These are phyloP conservation scores for Dunckerocampus dactyliophorus DNA, from an alignment of 2,113 vertebrate species.

Conservation along the genomic window DNA sequence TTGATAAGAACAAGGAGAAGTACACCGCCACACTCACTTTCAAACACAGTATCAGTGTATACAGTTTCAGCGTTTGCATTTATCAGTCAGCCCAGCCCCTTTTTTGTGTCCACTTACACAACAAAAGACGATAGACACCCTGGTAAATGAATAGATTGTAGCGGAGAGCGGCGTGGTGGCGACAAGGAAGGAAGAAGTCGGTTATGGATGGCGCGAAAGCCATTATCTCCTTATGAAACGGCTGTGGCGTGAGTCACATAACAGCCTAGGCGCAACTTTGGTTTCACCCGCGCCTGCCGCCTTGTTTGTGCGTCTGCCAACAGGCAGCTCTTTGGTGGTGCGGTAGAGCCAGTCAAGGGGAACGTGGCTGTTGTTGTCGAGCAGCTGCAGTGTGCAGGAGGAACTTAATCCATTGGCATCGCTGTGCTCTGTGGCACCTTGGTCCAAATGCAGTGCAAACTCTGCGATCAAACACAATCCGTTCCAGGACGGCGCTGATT, in stretches of 20 bases:
- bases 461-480: neutral
- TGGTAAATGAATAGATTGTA: constrained; percentile 27
- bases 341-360: constrained; percentile 7
- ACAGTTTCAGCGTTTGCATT: constrained; percentile 51
- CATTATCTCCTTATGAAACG: constrained; percentile 43
- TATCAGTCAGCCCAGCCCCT: constrained; percentile 23
- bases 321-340: constrained; percentile 21
- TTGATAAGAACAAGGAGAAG: neutral
- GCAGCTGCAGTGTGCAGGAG: constrained; percentile 21
- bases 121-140: constrained; percentile 34
- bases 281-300: constrained; percentile 30
- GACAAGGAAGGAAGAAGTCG: constrained; percentile 24
- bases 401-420: constrained; percentile 36
- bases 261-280: constrained; percentile 28
- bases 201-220: constrained; percentile 46
- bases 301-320: constrained; percentile 7
- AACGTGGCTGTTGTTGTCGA: constrained; percentile 11
- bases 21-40: constrained; percentile 2
- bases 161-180: constrained; percentile 27
- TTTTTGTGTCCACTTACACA: constrained; percentile 42
- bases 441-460: constrained; percentile 26
- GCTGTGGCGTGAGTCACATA: constrained; percentile 18
- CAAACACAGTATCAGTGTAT: constrained; percentile 58
- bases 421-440: constrained; percentile 21
- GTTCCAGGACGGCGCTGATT: neutral